These are phyloP conservation scores for Lepidothrix coronata DNA, from an alignment of 2,113 vertebrate species.

Conservation along the genomic window DNA sequence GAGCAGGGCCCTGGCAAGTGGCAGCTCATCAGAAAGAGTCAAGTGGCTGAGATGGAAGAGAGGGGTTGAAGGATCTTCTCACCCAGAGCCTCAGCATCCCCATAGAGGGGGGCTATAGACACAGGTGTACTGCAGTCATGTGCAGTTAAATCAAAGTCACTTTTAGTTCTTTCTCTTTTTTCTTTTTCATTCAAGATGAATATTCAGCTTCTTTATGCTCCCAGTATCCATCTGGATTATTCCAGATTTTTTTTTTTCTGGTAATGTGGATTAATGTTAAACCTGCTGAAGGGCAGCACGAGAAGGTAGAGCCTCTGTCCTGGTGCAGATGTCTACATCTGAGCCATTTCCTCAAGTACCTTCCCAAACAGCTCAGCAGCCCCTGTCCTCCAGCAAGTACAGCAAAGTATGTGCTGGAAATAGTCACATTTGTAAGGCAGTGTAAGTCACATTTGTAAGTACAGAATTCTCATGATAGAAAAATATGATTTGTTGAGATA, in stretches of 20 bases:
- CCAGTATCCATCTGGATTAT: not conserved
- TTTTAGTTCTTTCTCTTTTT: not conserved
- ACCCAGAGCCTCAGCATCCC: not conserved
- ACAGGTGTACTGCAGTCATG: not conserved
- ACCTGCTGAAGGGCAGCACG: not conserved
- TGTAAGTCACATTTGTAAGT: rapidly evolving
- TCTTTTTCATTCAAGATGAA: not conserved
- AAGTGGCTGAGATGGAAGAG: not conserved
- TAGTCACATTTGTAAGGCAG: rapidly evolving
- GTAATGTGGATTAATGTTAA: not conserved
- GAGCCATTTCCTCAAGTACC: not conserved
- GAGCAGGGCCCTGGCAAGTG: not conserved
- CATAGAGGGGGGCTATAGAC: not conserved
- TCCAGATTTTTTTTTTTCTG: not conserved
- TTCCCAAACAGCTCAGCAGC: not conserved
- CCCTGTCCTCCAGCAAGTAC: not conserved
- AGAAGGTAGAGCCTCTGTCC: not conserved
- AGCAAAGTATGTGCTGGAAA: not conserved
- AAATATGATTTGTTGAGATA: not conserved
- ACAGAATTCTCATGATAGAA: not conserved
- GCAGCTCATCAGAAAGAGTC: not conserved
- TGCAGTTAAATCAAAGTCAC: not conserved
- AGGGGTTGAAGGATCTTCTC: not conserved
- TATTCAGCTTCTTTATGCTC: not conserved
- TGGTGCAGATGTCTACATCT: not conserved